Evolutionary conservation across 2,113 vertebrate genomes (phyloP).

Genomic region (Tiliqua scincoides): DNA sequence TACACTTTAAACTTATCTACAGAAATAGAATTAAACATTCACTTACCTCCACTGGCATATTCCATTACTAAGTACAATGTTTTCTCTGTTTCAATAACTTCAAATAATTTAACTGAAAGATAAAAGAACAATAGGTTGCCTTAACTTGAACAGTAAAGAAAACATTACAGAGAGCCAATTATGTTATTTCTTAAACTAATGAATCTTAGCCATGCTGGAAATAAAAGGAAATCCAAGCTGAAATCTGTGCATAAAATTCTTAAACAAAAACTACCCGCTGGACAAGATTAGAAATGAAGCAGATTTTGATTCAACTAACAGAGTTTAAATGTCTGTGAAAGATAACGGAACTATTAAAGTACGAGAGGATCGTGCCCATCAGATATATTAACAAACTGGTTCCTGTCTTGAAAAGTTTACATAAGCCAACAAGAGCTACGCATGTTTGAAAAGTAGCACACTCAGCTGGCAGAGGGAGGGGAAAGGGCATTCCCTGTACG

Average conservation of each 20-base stretch:
- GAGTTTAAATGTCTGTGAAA: not conserved
- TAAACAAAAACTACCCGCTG: conserved; percentile 45
- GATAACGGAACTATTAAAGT: conserved; percentile 19
- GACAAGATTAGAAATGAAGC: conserved; percentile 41
- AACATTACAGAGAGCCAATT: conserved; percentile 32
- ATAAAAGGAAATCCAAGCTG: conserved; percentile 39
- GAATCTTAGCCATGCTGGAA: conserved; percentile 23
- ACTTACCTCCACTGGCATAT: conserved; percentile 94
- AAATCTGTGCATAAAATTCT: conserved; percentile 28
- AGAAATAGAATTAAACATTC: conserved; percentile 38
- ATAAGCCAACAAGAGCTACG: conserved; percentile 40
- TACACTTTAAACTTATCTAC: conserved; percentile 34
- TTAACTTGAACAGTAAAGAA: conserved; percentile 40
- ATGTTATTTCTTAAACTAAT: conserved; percentile 10
- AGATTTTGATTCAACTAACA: conserved; percentile 39
- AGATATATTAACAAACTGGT: not conserved
- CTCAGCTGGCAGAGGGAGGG: conserved; percentile 32
- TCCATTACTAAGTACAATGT: conserved; percentile 96
- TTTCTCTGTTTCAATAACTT: conserved; percentile 97
- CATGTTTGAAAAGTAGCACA: conserved; percentile 59
- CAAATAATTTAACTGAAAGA: conserved; percentile 94
- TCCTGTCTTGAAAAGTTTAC: conserved; percentile 17
- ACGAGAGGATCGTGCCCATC: conserved; percentile 19
- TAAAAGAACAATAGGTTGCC: conserved; percentile 60
- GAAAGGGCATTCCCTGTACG: conserved; percentile 58